Base-by-base conservation (phyloP, 2,797 vertebrate species). In the Vespertilio murinus region DNA sequence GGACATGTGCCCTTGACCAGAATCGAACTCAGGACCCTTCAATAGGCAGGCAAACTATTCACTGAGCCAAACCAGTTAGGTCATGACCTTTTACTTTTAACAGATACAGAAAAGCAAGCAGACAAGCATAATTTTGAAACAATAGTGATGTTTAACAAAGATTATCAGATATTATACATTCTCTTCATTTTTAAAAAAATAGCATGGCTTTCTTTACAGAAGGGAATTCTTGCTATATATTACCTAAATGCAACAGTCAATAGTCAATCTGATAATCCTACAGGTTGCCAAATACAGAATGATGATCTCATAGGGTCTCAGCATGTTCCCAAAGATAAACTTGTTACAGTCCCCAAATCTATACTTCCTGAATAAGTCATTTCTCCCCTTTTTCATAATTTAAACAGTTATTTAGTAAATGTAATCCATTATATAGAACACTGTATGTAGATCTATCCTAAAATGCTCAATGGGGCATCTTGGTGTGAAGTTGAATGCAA, bases 71-170 rank as follows among this genome's bases (percentile, higher is more conserved):
- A 59, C 25, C 56, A 59, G 25, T 59, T 59, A 59, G 11, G 25
- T 25, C 56, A 59, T 59, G 25, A 59, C 25, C 56, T 89, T 90
- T 87, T 87, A 79, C 42, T 67, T 74, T 74, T 67, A 81, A 59
- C 16, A 74, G n/a, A 89, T 77, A 86, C 2, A 85, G 35, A 88
- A 90, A 83, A 90, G 52, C 45, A 91, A 86, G 14, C 33, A 87
- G 28, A 13, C 42, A 93, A 88, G 30, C 54, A 84, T 81, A 64
- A 89, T 64, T 94, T 91, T 42, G 40, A 28, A 70, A 88, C 14
- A 85, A 78, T 73, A 42, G 82, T 74, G 38, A 70, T 35, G 64
- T 82, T 70, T 52, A 77, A 73, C 20, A 82, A 90, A 59, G 33
- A 87, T 78, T 81, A 91, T 85, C 28, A 80, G 6, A 87, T 30